Evolutionary conservation across 2,797 vertebrate genomes (phyloP).

Genomic region (Podargus strigoides): DNA sequence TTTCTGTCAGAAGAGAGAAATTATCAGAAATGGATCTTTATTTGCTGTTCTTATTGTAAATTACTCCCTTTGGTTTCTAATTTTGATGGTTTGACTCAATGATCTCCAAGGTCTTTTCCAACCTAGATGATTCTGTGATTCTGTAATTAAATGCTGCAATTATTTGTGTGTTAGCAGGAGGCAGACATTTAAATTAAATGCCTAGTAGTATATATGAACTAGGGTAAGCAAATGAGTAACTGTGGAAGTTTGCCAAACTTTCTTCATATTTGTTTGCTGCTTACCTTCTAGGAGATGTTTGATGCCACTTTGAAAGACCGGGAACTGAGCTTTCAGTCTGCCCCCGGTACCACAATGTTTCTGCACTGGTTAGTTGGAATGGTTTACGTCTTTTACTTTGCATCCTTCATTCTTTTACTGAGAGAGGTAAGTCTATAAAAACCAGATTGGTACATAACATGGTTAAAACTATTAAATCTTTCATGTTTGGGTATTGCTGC

Average conservation of each 20-base stretch:
- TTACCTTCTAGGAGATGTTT: constrained; percentile 89
- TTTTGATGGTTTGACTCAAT: too few species aligned
- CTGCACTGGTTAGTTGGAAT: constrained; percentile 97
- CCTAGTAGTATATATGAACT: background rate
- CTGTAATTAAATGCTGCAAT: background rate
- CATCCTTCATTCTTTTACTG: constrained; percentile 93
- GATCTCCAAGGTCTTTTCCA: too few species aligned
- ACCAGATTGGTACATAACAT: background rate
- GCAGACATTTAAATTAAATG: background rate
- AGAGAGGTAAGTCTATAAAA: constrained; percentile 81
- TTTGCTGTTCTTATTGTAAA: background rate
- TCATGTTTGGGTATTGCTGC: background rate
- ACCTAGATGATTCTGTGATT: too few species aligned
- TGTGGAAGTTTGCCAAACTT: background rate
- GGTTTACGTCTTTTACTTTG: constrained; percentile 98
- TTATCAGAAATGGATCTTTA: background rate
- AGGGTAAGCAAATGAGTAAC: background rate
- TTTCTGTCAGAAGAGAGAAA: background rate
- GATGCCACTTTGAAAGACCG: constrained; percentile 92
- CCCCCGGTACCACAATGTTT: constrained; percentile 96
- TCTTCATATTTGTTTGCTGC: background rate
- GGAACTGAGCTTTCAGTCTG: constrained; percentile 91
- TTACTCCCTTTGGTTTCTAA: background rate
- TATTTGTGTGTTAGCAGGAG: background rate
- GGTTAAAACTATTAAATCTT: background rate